phyloP scores from a whole-genome alignment of 2,888 invertebrate genomes.

The Melinaea menophilus region DNA sequence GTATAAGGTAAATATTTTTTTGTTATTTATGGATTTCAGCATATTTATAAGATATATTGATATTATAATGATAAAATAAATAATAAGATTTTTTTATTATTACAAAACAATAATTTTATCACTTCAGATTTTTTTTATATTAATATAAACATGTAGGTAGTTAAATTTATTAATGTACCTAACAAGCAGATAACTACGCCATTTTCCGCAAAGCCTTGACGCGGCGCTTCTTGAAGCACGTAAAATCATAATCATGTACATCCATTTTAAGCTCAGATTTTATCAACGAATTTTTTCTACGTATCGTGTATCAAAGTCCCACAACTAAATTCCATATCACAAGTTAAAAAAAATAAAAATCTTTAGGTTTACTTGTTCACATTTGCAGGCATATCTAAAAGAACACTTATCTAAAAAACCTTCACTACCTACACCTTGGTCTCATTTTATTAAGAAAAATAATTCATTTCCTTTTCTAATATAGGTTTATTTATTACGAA shows the following conservation, averaged over 20 bases:
- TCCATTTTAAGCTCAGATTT: constrained; percentile 26
- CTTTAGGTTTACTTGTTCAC: no score
- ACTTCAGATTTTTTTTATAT: constrained; percentile 15
- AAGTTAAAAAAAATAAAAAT: no score
- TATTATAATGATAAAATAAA: neutral
- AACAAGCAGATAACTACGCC: constrained; percentile 6
- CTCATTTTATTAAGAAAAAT: no score
- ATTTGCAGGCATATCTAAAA: no score
- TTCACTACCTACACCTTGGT: no score
- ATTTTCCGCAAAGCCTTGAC: constrained; percentile 28
- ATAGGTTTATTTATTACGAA: no score
- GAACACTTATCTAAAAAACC: no score
- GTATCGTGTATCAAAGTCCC: neutral
- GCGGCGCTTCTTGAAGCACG: constrained; percentile 27
- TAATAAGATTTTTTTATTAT: neutral
- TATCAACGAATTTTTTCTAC: constrained; percentile 17
- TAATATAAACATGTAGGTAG: constrained; percentile 24
- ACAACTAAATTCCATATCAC: no score
- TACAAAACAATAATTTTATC: neutral
- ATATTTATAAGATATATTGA: no score
- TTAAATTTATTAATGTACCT: constrained; percentile 5
- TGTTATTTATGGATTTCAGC: neutral
- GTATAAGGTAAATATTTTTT: constrained; percentile 56
- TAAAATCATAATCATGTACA: constrained; percentile 25
- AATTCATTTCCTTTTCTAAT: no score